Evolutionary conservation across 2,888 invertebrate species (phyloP).

Genomic region (Oscheius sp.): DNA sequence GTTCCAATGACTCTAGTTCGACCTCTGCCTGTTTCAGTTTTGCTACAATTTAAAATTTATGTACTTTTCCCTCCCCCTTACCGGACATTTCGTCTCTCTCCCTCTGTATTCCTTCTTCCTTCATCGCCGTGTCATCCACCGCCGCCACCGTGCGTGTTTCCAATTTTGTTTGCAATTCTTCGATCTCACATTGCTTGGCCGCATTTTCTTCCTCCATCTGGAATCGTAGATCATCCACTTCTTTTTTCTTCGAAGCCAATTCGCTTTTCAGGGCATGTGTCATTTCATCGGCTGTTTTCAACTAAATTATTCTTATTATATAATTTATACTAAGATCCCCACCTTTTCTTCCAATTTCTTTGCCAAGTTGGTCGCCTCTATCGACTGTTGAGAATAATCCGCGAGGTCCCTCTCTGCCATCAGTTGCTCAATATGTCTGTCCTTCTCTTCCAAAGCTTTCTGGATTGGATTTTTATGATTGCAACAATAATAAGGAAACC

Average conservation of each 20-base stretch:
- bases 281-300: slow-evolving; percentile 37
- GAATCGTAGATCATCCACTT: slow-evolving; percentile 41
- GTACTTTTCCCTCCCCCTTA: not conserved
- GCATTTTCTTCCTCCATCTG: slow-evolving; percentile 42
- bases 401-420: slow-evolving; percentile 91
- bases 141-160: not conserved
- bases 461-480: slow-evolving; percentile 74
- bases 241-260: slow-evolving; percentile 41
- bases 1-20: not conserved
- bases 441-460: slow-evolving; percentile 92
- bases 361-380: not conserved
- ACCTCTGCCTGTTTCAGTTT: not conserved
- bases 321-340: not conserved
- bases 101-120: not conserved
- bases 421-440: slow-evolving; percentile 90
- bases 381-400: not conserved
- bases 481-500: not conserved
- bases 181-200: slow-evolving; percentile 28
- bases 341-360: slow-evolving; percentile 21
- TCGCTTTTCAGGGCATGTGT: slow-evolving; percentile 41
- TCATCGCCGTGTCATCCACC: not conserved
- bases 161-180: slow-evolving; percentile 26
- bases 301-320: slow-evolving; percentile 5
- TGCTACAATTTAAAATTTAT: not conserved
- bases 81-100: not conserved